These are phyloP conservation scores for Thereva nobilitata DNA, from an alignment of 2,888 invertebrate genomes.

Conservation along the genomic window DNA sequence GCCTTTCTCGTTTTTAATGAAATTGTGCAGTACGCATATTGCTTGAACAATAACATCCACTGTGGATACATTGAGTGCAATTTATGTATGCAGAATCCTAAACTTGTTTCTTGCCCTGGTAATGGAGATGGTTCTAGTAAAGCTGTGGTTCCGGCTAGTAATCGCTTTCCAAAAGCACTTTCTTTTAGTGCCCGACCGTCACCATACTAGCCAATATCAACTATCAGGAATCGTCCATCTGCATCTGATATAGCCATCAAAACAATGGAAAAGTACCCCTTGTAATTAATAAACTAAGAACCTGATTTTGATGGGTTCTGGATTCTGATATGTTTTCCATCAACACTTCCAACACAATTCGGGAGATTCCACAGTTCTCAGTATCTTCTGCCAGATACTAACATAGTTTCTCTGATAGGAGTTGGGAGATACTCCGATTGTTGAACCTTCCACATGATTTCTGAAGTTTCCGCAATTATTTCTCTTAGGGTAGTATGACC, in stretches of 20 bases:
- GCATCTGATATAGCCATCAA: too few relatives aligned
- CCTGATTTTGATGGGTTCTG: neutral
- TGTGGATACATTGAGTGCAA: neutral
- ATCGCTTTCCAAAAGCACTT: neutral
- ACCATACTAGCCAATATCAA: too few relatives aligned
- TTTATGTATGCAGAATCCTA: neutral
- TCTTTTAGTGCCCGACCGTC: neutral
- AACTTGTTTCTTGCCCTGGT: neutral
- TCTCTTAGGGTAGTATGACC: too few relatives aligned
- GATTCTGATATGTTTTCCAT: constrained; percentile 6
- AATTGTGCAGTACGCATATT: constrained; percentile 2
- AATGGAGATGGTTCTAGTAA: neutral
- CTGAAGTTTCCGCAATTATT: too few relatives aligned
- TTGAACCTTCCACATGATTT: too few relatives aligned
- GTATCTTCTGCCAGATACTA: too few relatives aligned
- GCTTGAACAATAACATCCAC: neutral
- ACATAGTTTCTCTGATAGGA: too few relatives aligned
- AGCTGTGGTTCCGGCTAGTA: neutral
- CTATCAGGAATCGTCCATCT: too few relatives aligned
- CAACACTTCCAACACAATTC: neutral
- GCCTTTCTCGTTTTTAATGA: neutral
- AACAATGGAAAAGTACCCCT: too few relatives aligned
- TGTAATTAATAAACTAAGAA: too few relatives aligned
- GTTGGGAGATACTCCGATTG: too few relatives aligned
- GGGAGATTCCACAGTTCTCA: neutral